Base-by-base conservation (phyloP, 2,797 vertebrate genomes). In the Pelobates cultripes region DNA sequence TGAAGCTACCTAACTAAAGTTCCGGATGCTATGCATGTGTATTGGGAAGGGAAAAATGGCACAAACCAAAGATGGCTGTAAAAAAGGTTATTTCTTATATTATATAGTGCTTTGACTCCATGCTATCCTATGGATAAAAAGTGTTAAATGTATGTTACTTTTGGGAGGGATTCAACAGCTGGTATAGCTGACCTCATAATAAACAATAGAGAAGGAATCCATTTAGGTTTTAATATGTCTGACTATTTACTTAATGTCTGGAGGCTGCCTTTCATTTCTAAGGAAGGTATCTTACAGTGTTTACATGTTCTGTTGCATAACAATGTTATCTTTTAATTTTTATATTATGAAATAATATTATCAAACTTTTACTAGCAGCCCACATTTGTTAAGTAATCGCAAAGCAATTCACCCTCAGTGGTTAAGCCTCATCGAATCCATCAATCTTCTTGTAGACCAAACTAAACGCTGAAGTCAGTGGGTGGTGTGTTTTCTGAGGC, bases 401-500 rank as follows among this genome's bases (percentile, higher is more conserved):
- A 42, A 28, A 28, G 44, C 15, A 61, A 55, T 51, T 51, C 10
- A 12, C 55, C 13, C 4, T 77, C 4, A 43, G 43, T 41, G 13
- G 6, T 69, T 47, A 42, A 41, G 73, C 14, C 68, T 82, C 15
- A 51, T 71, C 71, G 64, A 69, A 81, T 14, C 63, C 15, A 76
- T 53, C 57, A 51, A 44, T 3, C 40, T 12, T 15, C 3, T 53
- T 47, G 45, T n/a, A 41, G 42, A 73, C 14, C 70, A 71, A n/a
- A 28, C 41, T 40, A 10, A 13, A n/a, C 43, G 28, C 66, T 66
- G 69, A 57, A 45, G 60, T 77, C 57, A 44, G 43, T 45, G 80
- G 80, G 75, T 67, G 80, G 73, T 51, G 73, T 64, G 7, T 44
- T 17, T 60, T 77, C n/a, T 77, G 69, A 12, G 40, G 64, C 55